Percentiles rank a stretch among this genome's conserved stretches.
phyloP scores from a whole-genome alignment of 2,888 invertebrate genomes.

The Dasypogon diadema region DNA sequence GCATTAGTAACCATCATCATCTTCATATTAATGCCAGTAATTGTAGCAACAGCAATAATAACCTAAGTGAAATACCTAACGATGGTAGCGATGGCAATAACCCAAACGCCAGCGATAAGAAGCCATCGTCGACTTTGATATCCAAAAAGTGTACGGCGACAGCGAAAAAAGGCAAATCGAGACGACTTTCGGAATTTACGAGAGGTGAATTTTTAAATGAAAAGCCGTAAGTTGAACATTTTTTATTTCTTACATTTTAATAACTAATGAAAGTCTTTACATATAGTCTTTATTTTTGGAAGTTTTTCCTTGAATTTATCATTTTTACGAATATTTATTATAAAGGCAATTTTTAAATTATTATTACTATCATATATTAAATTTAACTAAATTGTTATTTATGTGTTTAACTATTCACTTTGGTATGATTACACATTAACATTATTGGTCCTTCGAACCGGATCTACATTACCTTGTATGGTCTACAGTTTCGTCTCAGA shows the following conservation, averaged over 20 bases:
- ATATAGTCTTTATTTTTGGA: no score
- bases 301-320: background rate
- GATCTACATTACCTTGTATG: no score
- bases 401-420: no score
- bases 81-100: conserved; percentile 22
- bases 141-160: conserved; percentile 51
- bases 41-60: conserved; percentile 47
- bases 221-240: conserved; percentile 67
- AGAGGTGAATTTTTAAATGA: conserved; percentile 70
- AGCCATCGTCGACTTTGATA: conserved; percentile 51
- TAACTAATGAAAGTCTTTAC: background rate
- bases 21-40: conserved; percentile 17
- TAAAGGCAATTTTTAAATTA: no score
- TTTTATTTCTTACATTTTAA: conserved; percentile 58
- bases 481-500: no score
- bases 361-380: no score
- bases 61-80: background rate
- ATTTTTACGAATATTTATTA: conserved; percentile 17
- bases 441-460: no score
- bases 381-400: no score
- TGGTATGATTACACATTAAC: no score
- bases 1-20: conserved; percentile 45
- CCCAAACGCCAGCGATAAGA: conserved; percentile 41
- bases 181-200: conserved; percentile 69
- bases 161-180: conserved; percentile 62